Conservation (phyloP, 2,797 vertebrate genomes). For the Danio albolineatus region DNA sequence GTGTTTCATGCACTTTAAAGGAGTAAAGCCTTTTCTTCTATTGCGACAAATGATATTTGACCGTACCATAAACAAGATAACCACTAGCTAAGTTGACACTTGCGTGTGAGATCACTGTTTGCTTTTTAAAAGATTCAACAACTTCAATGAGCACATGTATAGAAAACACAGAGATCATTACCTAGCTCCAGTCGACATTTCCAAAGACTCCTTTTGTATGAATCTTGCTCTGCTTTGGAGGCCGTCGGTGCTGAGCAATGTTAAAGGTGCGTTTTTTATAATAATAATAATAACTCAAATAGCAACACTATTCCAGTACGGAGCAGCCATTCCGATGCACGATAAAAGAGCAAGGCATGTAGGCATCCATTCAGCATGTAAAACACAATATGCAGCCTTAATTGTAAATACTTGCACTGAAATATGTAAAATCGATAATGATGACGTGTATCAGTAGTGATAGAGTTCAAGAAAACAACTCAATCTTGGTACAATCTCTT, state of each 20-base stretch:
- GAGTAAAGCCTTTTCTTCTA: slow-evolving; percentile 34
- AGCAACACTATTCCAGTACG: slow-evolving; percentile 16
- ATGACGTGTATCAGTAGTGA: slow-evolving; percentile 29
- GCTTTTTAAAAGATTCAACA: background rate
- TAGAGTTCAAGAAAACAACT: slow-evolving; percentile 30
- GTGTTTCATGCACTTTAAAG: slow-evolving; percentile 58
- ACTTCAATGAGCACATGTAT: slow-evolving; percentile 1
- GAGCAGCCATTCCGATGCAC: slow-evolving; percentile 55
- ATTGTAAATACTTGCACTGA: slow-evolving; percentile 55
- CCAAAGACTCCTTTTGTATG: background rate
- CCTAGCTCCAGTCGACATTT: background rate
- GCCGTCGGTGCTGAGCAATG: background rate
- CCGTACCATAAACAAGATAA: slow-evolving; percentile 8
- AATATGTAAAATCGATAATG: slow-evolving; percentile 34
- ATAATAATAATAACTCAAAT: slow-evolving; percentile 24
- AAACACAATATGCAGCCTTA: slow-evolving; percentile 53
- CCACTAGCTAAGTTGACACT: background rate
- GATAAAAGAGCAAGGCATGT: slow-evolving; percentile 55
- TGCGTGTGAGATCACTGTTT: background rate
- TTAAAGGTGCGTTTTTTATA: slow-evolving; percentile 23
- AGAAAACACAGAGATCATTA: background rate
- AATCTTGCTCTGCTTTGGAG: slow-evolving; percentile 8
- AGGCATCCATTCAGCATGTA: slow-evolving; percentile 54
- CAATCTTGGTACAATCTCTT: slow-evolving; percentile 14
- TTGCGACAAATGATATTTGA: slow-evolving; percentile 42